Evolutionary conservation across 2,888 invertebrate species (phyloP).

Genomic region (Sipha maydis): DNA sequence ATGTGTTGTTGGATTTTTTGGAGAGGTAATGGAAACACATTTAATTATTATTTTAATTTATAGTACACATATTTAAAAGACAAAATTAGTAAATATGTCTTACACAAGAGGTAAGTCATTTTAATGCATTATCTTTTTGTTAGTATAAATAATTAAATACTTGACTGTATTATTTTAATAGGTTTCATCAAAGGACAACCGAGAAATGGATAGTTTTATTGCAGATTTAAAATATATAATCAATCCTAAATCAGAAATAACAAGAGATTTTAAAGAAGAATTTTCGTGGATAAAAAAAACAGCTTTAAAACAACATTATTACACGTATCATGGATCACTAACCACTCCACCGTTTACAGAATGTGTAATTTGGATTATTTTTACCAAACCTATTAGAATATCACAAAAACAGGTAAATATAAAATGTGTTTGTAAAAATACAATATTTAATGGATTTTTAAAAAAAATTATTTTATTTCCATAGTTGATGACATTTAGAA

Average conservation of each 20-base stretch:
- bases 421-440: background rate
- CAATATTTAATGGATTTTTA: background rate
- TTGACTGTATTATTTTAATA: background rate
- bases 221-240: slow-evolving; percentile 41
- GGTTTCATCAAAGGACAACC: slow-evolving; percentile 51
- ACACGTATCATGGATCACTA: slow-evolving; percentile 63
- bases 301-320: slow-evolving; percentile 60
- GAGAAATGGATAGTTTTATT: slow-evolving; percentile 48
- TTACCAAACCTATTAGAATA: slow-evolving; percentile 60
- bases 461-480: slow-evolving; percentile 3
- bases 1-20: slow-evolving; percentile 77
- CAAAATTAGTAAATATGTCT: background rate
- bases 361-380: slow-evolving; percentile 63
- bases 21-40: slow-evolving; percentile 49
- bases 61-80: background rate
- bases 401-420: slow-evolving; percentile 57
- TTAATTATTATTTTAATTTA: background rate
- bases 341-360: slow-evolving; percentile 63
- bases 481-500: slow-evolving; percentile 56
- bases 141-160: background rate
- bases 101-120: background rate
- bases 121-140: background rate
- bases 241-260: slow-evolving; percentile 24
- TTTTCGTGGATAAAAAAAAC: slow-evolving; percentile 56
- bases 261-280: slow-evolving; percentile 58